These are phyloP conservation scores for Streptopelia turtur DNA, from an alignment of 2,797 vertebrate species.

Conservation along the genomic window DNA sequence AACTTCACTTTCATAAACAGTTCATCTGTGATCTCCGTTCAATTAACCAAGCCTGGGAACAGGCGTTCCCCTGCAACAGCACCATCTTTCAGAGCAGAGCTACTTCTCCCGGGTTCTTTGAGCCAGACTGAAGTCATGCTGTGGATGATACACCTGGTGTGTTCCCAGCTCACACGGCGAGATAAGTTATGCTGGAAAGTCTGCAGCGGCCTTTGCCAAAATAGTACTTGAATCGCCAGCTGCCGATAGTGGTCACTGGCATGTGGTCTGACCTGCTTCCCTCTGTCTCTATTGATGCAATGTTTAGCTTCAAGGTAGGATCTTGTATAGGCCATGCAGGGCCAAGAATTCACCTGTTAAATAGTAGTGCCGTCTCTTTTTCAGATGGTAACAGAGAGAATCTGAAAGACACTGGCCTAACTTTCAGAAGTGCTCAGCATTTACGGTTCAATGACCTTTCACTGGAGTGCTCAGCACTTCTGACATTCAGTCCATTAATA, in stretches of 20 bases:
- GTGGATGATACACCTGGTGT: not conserved
- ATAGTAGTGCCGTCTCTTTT: not conserved
- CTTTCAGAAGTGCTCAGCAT: not conserved
- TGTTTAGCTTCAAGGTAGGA: not conserved
- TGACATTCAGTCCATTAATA: not conserved
- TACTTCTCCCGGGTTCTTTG: not conserved
- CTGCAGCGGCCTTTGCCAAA: not conserved
- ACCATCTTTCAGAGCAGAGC: not conserved
- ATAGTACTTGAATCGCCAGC: not conserved
- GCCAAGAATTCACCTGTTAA: not conserved
- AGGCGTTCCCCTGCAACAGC: not conserved
- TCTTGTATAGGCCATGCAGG: not conserved
- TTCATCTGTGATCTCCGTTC: not conserved
- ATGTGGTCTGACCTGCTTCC: not conserved
- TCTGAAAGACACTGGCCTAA: not conserved
- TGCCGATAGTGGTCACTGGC: not conserved
- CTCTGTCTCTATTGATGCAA: not conserved
- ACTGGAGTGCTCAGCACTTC: not conserved
- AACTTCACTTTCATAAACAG: not conserved
- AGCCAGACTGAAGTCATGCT: not conserved
- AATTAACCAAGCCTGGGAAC: not conserved
- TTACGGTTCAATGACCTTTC: not conserved
- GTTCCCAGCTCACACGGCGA: not conserved
- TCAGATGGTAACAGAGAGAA: not conserved
- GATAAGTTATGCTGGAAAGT: not conserved